Conservation (phyloP, 2,797 vertebrate species). For the Gymnoscopelus braueri region DNA sequence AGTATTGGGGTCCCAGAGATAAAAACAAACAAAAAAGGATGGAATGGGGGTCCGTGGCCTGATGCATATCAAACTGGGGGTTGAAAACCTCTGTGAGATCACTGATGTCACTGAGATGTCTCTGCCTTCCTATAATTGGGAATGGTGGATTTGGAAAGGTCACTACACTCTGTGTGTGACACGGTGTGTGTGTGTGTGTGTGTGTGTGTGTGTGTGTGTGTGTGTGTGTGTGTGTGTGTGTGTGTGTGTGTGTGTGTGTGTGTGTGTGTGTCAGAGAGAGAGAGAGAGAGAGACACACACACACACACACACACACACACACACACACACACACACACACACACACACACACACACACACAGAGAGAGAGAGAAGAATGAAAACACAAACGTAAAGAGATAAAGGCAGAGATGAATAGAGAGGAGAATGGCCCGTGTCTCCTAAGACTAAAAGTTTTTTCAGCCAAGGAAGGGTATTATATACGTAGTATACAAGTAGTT, state of each 20-base stretch:
- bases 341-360: slow-evolving; percentile 8
- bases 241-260: slow-evolving; percentile 14
- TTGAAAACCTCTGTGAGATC: slow-evolving; percentile 39
- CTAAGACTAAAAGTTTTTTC: background rate
- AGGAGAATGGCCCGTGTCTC: background rate
- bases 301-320: no score
- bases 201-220: slow-evolving; percentile 17
- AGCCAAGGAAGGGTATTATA: background rate
- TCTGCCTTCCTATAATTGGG: slow-evolving; percentile 80
- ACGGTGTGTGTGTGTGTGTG: background rate
- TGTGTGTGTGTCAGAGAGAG: slow-evolving; percentile 29
- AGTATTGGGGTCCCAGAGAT: no score
- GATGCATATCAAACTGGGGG: background rate
- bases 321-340: no score
- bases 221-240: slow-evolving; percentile 17
- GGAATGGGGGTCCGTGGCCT: no score
- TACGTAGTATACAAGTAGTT: background rate
- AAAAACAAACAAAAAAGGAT: no score
- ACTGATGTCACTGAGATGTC: slow-evolving; percentile 65
- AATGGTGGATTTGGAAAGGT: slow-evolving; percentile 76
- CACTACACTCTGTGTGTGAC: slow-evolving; percentile 27
- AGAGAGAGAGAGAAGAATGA: slow-evolving; percentile 22
- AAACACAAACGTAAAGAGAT: background rate
- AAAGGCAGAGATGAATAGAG: background rate
- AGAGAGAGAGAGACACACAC: no score